phyloP scores from a whole-genome alignment of 2,888 invertebrate species.

The Hoplodrina blanda region DNA sequence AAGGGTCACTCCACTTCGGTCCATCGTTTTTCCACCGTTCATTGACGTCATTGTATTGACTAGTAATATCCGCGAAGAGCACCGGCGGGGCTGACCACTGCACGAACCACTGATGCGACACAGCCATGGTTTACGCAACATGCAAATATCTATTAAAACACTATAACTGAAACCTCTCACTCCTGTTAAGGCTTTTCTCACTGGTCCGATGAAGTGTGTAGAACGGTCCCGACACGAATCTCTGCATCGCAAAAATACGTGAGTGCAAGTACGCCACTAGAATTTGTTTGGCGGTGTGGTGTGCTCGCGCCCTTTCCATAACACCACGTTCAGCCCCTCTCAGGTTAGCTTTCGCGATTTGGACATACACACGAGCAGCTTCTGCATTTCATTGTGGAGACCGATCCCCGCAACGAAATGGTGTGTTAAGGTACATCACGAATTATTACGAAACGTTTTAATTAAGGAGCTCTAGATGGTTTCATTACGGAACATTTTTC shows the following conservation, averaged over 20 bases:
- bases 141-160: constrained; percentile 62
- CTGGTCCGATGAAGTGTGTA: constrained; percentile 63
- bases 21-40: constrained; percentile 70
- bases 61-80: constrained; percentile 80
- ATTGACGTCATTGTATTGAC: constrained; percentile 77
- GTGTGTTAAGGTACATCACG: constrained; percentile 37
- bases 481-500: constrained; percentile 25
- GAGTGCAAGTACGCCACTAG: constrained; percentile 71
- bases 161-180: constrained; percentile 63
- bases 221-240: constrained; percentile 54
- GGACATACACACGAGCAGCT: constrained; percentile 44
- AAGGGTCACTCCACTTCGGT: constrained; percentile 62
- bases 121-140: constrained; percentile 79
- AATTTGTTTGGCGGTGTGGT: constrained; percentile 72
- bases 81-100: constrained; percentile 85
- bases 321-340: constrained; percentile 69
- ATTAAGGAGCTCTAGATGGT: constrained; percentile 34
- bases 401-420: not conserved
- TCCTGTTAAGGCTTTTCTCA: constrained; percentile 57
- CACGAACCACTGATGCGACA: constrained; percentile 88
- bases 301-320: constrained; percentile 70
- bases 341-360: constrained; percentile 61
- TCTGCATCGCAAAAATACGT: constrained; percentile 77
- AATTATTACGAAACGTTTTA: constrained; percentile 44
- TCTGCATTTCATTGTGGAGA: constrained; percentile 54